Evolutionary conservation across 2,797 vertebrate species (phyloP).

Genomic region (Gadopsis bispinosus): DNA sequence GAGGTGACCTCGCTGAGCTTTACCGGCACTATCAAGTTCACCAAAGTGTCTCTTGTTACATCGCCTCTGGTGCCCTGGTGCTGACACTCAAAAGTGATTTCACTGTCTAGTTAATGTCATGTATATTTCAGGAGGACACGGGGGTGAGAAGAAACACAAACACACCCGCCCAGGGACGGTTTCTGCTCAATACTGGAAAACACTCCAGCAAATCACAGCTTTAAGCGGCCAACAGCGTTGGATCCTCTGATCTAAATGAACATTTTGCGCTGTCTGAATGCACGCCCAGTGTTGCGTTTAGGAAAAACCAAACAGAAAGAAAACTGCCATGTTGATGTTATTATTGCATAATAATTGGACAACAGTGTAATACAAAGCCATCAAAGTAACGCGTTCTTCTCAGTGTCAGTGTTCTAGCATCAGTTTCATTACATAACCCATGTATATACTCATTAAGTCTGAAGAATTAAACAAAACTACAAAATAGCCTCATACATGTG

Average conservation of each 20-base stretch:
- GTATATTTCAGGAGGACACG: constrained; percentile 70
- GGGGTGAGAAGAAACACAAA: constrained; percentile 51
- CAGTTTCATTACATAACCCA: constrained; percentile 70
- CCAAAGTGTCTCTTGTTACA: constrained; percentile 53
- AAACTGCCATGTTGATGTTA: constrained; percentile 57
- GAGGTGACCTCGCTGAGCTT: constrained; percentile 55
- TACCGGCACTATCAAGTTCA: constrained; percentile 65
- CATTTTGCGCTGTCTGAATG: background rate
- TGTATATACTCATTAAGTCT: constrained; percentile 65
- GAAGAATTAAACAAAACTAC: constrained; percentile 65
- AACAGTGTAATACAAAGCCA: constrained; percentile 82
- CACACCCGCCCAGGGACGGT: background rate
- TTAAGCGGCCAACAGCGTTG: background rate
- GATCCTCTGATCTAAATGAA: background rate
- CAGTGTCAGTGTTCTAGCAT: constrained; percentile 79
- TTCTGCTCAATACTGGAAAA: constrained; percentile 33
- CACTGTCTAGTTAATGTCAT: constrained; percentile 61
- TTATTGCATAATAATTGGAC: constrained; percentile 82
- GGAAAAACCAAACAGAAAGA: constrained; percentile 39
- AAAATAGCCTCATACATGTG: constrained; percentile 71
- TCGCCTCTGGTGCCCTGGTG: constrained; percentile 16
- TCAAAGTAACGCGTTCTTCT: constrained; percentile 71
- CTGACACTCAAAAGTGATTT: constrained; percentile 56
- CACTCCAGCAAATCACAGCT: constrained; percentile 1
- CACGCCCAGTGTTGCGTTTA: background rate